phyloP scores from a whole-genome alignment of 2,797 vertebrate species.

The Crocidura indochinensis region DNA sequence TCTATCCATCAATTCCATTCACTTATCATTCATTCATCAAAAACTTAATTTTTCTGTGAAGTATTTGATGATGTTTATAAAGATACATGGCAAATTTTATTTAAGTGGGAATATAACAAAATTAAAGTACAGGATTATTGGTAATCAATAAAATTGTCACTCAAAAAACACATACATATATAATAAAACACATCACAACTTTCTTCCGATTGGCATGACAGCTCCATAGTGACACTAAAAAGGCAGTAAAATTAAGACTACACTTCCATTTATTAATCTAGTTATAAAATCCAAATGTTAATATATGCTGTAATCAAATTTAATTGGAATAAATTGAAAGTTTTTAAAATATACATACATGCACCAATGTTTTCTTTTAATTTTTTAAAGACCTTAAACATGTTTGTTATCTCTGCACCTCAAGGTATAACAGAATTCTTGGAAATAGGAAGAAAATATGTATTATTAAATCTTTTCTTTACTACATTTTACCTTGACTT shows the following conservation, averaged over 20 bases:
- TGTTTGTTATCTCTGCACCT: not conserved
- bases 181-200: not conserved
- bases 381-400: conserved; percentile 54
- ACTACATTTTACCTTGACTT: not conserved
- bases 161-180: not conserved
- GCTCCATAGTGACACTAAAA: not conserved
- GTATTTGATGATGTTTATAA: conserved; percentile 25
- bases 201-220: not conserved
- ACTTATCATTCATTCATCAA: not conserved
- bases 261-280: not conserved
- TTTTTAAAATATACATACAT: not conserved
- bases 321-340: conserved; percentile 45
- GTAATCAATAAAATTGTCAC: not conserved
- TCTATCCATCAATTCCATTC: not conserved
- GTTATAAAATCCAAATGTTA: conserved; percentile 61
- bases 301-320: not conserved
- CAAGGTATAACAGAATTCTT: conserved; percentile 58
- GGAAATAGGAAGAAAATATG: conserved; percentile 1
- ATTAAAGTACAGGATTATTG: not conserved
- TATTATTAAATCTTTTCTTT: conserved; percentile 42
- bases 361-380: conserved; percentile 11
- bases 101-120: conserved; percentile 7
- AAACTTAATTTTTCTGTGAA: conserved; percentile 30
- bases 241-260: conserved; percentile 1
- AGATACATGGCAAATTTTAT: conserved; percentile 36